A percentile compares a stretch with the other conserved stretches of the same genome.
phyloP scores from a whole-genome alignment of 2,888 invertebrate genomes.

The Drosophila phalerata region DNA sequence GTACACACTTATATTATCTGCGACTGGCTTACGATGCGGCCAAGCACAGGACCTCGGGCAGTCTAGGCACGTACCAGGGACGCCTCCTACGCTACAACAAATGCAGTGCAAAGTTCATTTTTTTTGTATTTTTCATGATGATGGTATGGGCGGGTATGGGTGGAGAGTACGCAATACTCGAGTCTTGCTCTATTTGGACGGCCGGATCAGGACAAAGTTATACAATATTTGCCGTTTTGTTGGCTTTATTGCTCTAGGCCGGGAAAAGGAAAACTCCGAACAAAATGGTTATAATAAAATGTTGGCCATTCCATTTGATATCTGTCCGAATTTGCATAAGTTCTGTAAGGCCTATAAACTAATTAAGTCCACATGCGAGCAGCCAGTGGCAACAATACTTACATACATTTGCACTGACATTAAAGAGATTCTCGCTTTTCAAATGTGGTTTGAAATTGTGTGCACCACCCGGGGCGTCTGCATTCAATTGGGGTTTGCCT shows the following conservation, averaged over 20 bases:
- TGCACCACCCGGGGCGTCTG: constrained; percentile 10
- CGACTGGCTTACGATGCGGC: constrained; percentile 49
- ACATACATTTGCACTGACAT: too few species aligned
- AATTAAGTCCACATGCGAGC: constrained; percentile 51
- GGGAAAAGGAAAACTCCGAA: constrained; percentile 18
- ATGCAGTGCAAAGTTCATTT: constrained; percentile 63
- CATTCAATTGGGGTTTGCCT: constrained; percentile 48
- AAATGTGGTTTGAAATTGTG: constrained; percentile 20
- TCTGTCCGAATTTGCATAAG: constrained; percentile 47
- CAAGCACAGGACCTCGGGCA: constrained; percentile 42
- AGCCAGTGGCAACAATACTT: constrained; percentile 10
- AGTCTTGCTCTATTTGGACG: constrained; percentile 47
- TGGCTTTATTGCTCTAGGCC: constrained; percentile 56
- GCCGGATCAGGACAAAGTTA: constrained; percentile 33
- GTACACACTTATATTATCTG: constrained; percentile 20
- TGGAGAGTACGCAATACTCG: constrained; percentile 22
- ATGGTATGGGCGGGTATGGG: neutral
- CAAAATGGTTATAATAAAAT: constrained; percentile 49
- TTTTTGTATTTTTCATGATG: constrained; percentile 5
- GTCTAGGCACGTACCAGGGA: constrained; percentile 62
- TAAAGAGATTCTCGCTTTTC: constrained; percentile 12
- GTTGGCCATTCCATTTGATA: constrained; percentile 49
- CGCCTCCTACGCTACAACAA: constrained; percentile 34
- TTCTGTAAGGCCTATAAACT: constrained; percentile 44
- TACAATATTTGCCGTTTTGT: constrained; percentile 61